Evolutionary conservation across 2,797 vertebrate genomes (phyloP), one percentile per base, ranked within the genome.

Genomic region (Acanthis flammea): DNA sequence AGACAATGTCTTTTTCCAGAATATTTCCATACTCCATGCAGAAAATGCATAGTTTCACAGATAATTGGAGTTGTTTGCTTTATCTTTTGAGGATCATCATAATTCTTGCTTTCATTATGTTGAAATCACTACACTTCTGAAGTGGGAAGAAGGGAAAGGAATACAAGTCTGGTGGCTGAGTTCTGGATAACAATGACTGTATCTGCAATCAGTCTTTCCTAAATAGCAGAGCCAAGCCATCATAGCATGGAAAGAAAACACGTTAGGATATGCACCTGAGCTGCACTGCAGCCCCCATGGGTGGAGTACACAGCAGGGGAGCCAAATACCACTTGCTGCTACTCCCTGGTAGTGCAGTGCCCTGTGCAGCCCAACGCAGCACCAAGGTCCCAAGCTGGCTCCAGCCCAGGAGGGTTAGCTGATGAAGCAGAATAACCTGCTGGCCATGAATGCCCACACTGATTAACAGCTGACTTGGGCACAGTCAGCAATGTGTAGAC

Each of bases 51-150:
- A 0, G 0, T 93, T 90, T 61, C 47, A 48, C 33, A 28, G n/a
- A 68, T 66, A 93, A 90, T 60, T 86, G 27, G 70, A 83, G 50
- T 23, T 83, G 25, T 37, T 90, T 68, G 7, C 50, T 58, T 12
- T 78, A 31, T 72, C 51, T 93, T 91, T 78, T 41, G 76, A 89
- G 65, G 24, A 33, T 78, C 35, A 6, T 78, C 86, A 61, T 23
- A 50, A 23, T 42, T 91, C 65, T 77, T 94, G 39, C 27, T 80
- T 92, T 79, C 80, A 50, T 47, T 31, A 8, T 65, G 4, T 58
- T 87, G 45, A 62, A 92, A 90, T 87, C 65, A 48, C 50, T 81
- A 9, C 11, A 31, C 5, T 68, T 57, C 30, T 1, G 42, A 71
- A 75, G 12, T 42, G 17, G 28, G 27, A 54, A 79, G 23, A 39